Base-by-base conservation (phyloP, 2,797 vertebrate genomes). In the Sardinella longiceps region DNA sequence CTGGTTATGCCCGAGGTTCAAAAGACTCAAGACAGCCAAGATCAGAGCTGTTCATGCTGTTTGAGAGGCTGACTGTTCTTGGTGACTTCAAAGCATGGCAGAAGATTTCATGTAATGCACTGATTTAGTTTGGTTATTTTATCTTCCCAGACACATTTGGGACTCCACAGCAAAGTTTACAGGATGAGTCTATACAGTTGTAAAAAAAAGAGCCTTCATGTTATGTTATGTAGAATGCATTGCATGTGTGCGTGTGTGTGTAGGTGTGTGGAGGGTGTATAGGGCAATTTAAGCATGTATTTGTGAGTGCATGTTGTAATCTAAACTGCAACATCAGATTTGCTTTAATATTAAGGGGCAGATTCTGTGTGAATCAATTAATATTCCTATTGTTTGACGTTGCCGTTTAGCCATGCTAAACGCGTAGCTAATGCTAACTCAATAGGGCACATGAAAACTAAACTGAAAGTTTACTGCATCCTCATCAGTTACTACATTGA, bases 11-110 rank as follows among this genome's bases (percentile, higher is more conserved):
- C 33, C 5, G 18, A 77, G 18, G 37, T 43, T 77, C 37, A 77
- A 43, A 70, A 77, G 70, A 20, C 15, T 74, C 66, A 74, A 23
- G 30, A 30, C 15, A 74, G 14, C 66, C 2, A 30, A 74, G 66
- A 74, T 74, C 66, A 74, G 66, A 74, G 56, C 33, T 77, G 70
- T 77, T 77, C 33, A 43, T 77, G 70, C 70, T 77, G 18, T 43
- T 77, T 77, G 70, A 77, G 15, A 43, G 70, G 70, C 33, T 39
- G 37, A 43, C 14, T 43, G 33, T 77, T 77, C 33, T 77, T 20
- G 15, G 37, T 23, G 70, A 77, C 70, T 77, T 77, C 28, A 77
- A 43, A 77, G 70, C 70, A 33, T 43, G 18, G 70, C 70, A 39
- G 18, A 77, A 77, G 18, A 77, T 43, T 23, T 77, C 18, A 43